These are phyloP conservation scores for Mamestra configurata DNA, from an alignment of 1,140 invertebrate species.

Conservation along the genomic window DNA sequence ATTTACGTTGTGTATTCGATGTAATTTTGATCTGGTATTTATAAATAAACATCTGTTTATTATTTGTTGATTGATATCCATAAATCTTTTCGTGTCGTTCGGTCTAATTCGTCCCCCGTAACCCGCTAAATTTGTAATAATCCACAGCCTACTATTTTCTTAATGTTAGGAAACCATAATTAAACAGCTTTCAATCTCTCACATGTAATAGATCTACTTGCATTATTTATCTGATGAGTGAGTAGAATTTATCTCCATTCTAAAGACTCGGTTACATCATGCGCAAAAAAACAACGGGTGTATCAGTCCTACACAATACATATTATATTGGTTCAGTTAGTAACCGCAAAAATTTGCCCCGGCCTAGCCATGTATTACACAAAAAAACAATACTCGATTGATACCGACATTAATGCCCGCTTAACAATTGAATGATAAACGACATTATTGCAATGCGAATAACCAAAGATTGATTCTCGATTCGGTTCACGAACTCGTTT, in stretches of 20 bases:
- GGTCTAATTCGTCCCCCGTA: too few relatives aligned
- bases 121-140: too few relatives aligned
- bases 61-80: too few relatives aligned
- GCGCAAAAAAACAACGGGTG: background rate
- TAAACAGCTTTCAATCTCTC: background rate
- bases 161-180: background rate
- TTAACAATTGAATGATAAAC: conserved; percentile 81
- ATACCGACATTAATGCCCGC: conserved; percentile 68
- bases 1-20: background rate
- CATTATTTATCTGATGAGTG: background rate
- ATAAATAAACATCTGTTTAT: too few relatives aligned
- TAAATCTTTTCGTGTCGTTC: too few relatives aligned
- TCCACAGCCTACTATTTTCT: too few relatives aligned
- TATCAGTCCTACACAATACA: conserved; percentile 19
- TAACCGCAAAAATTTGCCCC: conserved; percentile 46
- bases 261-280: conserved; percentile 26
- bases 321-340: conserved; percentile 37
- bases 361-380: conserved; percentile 51
- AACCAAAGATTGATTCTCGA: conserved; percentile 67
- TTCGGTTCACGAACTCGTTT: conserved; percentile 54
- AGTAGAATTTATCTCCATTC: conserved; percentile 5
- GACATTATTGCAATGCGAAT: conserved; percentile 65
- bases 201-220: background rate
- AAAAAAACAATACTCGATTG: conserved; percentile 68
- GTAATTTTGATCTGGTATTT: background rate